Conservation (phyloP, 2,797 vertebrate genomes). For the Myotis daubentonii region DNA sequence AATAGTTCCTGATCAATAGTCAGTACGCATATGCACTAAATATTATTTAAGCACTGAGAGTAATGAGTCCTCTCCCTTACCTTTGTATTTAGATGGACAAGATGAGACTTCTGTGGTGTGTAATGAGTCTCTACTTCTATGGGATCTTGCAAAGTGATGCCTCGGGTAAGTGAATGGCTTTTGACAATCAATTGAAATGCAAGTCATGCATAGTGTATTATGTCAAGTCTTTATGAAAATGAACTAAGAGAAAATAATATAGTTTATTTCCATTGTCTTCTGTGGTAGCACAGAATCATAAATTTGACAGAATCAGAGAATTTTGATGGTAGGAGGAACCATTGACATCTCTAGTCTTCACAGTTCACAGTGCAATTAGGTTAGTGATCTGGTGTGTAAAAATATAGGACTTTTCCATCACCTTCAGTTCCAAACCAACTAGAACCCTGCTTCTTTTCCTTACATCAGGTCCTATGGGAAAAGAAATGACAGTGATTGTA, state of each 20-base stretch:
- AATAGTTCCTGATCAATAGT: background rate
- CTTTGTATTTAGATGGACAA: constrained; percentile 78
- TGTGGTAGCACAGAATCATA: background rate
- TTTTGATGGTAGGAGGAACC: background rate
- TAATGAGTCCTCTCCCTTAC: constrained; percentile 40
- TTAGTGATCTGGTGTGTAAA: background rate
- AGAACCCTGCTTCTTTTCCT: background rate
- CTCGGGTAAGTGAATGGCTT: constrained; percentile 81
- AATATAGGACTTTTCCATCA: background rate
- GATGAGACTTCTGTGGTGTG: constrained; percentile 81
- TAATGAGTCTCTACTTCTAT: constrained; percentile 79
- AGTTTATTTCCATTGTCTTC: background rate
- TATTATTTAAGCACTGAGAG: background rate
- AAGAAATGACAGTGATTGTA: background rate
- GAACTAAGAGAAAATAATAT: background rate
- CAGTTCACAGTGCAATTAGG: background rate
- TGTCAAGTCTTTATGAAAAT: background rate
- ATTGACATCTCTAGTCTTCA: background rate
- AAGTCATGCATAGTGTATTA: background rate
- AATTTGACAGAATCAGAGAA: background rate
- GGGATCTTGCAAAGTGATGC: constrained; percentile 57
- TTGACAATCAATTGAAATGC: background rate
- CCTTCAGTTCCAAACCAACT: background rate
- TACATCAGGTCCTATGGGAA: background rate
- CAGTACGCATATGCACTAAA: background rate